A percentile compares a stretch with the other conserved stretches of the same genome.
Evolutionary conservation across 2,888 invertebrate species (phyloP).

Genomic region (Polydrusus tereticollis): DNA sequence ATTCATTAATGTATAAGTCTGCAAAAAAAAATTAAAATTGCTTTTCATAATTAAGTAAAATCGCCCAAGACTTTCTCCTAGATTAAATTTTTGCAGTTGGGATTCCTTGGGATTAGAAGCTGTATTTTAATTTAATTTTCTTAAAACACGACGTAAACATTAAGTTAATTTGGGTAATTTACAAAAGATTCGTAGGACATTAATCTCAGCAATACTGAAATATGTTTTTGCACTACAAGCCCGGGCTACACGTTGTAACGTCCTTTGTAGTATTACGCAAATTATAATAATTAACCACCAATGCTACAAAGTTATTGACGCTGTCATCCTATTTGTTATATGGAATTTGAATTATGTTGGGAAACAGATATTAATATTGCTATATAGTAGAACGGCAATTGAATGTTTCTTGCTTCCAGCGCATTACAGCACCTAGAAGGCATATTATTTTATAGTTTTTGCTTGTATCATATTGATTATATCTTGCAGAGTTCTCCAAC

Average conservation of each 20-base stretch:
- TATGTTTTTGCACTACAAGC: conserved; percentile 13
- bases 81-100: conserved; percentile 25
- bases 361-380: not conserved
- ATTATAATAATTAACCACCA: conserved; percentile 1
- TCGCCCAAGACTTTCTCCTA: conserved; percentile 27
- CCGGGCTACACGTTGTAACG: not conserved
- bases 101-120: conserved; percentile 16
- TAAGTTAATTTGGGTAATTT: conserved; percentile 20
- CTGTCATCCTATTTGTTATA: not conserved
- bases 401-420: not conserved
- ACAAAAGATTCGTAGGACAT: not conserved
- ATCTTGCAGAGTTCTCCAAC: too few relatives aligned
- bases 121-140: conserved; percentile 28
- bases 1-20: conserved; percentile 7
- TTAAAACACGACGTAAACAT: conserved; percentile 21
- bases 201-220: conserved; percentile 6
- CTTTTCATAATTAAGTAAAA: conserved; percentile 29
- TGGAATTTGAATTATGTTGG: not conserved
- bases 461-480: too few relatives aligned
- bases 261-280: conserved; percentile 1
- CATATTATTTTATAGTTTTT: too few relatives aligned
- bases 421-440: too few relatives aligned
- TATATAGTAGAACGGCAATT: not conserved
- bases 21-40: conserved; percentile 25
- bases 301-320: not conserved